Evolutionary conservation across 2,113 vertebrate genomes (phyloP).

Genomic region (Callipepla californica): DNA sequence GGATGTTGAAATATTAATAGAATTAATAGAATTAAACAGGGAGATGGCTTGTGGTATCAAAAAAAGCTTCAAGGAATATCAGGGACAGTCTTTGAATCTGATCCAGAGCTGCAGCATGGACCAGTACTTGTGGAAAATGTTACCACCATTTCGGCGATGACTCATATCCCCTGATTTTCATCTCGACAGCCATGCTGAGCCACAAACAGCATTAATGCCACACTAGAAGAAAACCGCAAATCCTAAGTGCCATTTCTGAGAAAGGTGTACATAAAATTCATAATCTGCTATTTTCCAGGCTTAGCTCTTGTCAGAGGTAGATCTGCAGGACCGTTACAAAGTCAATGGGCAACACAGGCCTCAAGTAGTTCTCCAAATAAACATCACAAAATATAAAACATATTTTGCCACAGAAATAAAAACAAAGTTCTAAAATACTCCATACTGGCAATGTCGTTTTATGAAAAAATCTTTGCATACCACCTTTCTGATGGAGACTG

Average conservation of each 20-base stretch:
- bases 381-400: neutral
- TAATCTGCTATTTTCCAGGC: constrained; percentile 9
- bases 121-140: constrained; percentile 10
- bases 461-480: neutral
- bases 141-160: constrained; percentile 9
- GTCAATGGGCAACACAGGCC: neutral
- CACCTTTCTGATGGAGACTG: neutral
- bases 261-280: neutral
- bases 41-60: neutral
- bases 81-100: neutral
- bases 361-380: neutral
- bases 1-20: neutral
- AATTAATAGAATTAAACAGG: neutral
- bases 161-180: constrained; percentile 26
- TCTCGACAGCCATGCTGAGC: constrained; percentile 18
- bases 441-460: neutral
- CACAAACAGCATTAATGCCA: constrained; percentile 26
- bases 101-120: neutral
- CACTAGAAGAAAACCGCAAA: constrained; percentile 6
- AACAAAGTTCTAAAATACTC: neutral
- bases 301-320: neutral
- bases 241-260: constrained; percentile 7
- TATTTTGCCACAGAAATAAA: neutral
- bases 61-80: neutral
- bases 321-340: neutral